These are phyloP conservation scores for Lipotes vexillifer DNA, from an alignment of 2,113 vertebrate genomes.

Conservation along the genomic window DNA sequence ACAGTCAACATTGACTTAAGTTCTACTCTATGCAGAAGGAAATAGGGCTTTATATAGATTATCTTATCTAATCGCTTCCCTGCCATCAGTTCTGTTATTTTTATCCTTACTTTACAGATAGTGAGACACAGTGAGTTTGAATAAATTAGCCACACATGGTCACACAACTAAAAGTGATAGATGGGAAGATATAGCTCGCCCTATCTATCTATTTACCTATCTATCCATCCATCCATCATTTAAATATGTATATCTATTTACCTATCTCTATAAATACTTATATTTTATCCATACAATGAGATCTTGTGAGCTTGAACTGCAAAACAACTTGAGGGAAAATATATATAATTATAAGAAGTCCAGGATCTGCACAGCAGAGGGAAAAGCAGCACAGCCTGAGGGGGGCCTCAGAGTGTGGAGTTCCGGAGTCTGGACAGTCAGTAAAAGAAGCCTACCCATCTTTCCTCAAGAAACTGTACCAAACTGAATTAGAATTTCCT, in stretches of 20 bases:
- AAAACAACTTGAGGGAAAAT: slow-evolving; percentile 4
- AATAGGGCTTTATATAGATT: background rate
- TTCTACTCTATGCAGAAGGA: background rate
- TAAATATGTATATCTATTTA: too few species aligned
- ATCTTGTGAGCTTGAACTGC: background rate
- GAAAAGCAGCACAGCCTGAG: too few species aligned
- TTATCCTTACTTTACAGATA: background rate
- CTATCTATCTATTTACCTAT: background rate
- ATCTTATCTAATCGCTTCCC: background rate
- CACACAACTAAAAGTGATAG: background rate
- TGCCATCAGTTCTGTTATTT: background rate
- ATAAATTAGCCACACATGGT: background rate
- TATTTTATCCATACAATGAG: background rate
- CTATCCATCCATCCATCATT: too few species aligned
- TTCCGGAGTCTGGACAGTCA: background rate
- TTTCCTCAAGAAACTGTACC: background rate
- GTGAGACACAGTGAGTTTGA: background rate
- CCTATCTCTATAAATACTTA: background rate
- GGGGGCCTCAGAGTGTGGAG: too few species aligned
- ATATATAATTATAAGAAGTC: background rate
- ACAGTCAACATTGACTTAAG: background rate
- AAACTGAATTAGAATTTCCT: background rate
- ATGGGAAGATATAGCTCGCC: background rate
- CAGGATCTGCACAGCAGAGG: too few species aligned
- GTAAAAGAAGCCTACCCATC: background rate